phyloP scores from a whole-genome alignment of 1,140 invertebrate genomes.

The Pissodes strobi region DNA sequence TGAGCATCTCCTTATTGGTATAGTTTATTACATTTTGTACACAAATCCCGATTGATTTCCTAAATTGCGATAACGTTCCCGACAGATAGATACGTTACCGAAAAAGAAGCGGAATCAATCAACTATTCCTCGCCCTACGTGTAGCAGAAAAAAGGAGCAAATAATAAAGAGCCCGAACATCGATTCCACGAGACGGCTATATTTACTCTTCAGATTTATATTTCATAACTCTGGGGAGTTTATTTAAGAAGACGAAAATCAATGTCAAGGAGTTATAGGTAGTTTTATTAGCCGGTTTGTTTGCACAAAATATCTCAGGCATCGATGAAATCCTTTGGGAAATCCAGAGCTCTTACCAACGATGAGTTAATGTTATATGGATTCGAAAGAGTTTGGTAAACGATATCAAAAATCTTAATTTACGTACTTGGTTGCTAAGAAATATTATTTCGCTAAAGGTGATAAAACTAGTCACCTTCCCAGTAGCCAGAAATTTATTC shows the following conservation, averaged over 20 bases:
- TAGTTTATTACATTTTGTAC: too few relatives aligned
- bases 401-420: too few relatives aligned
- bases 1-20: too few relatives aligned
- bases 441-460: too few relatives aligned
- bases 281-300: conserved; percentile 27
- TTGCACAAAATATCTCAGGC: conserved; percentile 28
- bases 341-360: conserved; percentile 1
- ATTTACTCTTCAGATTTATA: conserved; percentile 29
- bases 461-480: too few relatives aligned
- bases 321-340: conserved; percentile 21
- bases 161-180: conserved; percentile 18
- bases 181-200: conserved; percentile 10
- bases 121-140: not conserved
- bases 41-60: too few relatives aligned
- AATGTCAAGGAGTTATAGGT: conserved; percentile 27
- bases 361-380: too few relatives aligned
- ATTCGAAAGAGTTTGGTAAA: too few relatives aligned
- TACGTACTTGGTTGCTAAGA: too few relatives aligned
- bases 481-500: too few relatives aligned
- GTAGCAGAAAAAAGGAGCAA: not conserved
- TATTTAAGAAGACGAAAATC: conserved; percentile 34
- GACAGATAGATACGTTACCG: too few relatives aligned
- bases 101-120: conserved; percentile 6
- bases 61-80: too few relatives aligned
- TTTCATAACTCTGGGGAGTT: conserved; percentile 29